These are phyloP conservation scores for Paragorgia papillata DNA, from an alignment of 92 coral and sea anemone genomes.

Conservation along the genomic window DNA sequence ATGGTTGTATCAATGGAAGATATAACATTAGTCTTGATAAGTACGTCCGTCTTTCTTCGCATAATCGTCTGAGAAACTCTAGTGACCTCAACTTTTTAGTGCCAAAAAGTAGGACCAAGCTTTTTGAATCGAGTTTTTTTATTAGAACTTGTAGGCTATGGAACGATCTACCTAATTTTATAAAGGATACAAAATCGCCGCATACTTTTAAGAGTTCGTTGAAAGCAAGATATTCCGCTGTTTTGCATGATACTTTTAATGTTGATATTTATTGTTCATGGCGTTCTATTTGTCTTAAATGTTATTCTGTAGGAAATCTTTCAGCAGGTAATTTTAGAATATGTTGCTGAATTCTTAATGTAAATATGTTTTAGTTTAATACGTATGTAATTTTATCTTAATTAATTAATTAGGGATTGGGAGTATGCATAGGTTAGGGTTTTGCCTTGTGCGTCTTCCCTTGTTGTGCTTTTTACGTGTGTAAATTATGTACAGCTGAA, in stretches of 20 bases:
- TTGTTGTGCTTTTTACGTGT: too few species aligned
- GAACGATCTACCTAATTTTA: constrained; percentile 10
- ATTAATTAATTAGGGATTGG: too few species aligned
- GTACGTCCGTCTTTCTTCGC: constrained; percentile 20
- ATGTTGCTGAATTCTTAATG: background rate
- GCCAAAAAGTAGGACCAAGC: constrained; percentile 3
- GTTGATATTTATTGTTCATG: background rate
- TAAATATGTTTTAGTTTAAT: too few species aligned
- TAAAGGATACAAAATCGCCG: background rate
- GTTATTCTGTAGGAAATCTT: background rate
- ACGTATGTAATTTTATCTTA: too few species aligned
- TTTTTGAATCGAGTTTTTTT: constrained; percentile 1
- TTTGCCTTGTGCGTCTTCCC: too few species aligned
- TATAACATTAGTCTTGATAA: constrained; percentile 8
- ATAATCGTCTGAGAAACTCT: constrained; percentile 6
- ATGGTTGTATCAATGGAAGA: constrained; percentile 33
- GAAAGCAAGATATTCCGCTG: background rate
- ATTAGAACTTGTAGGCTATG: constrained; percentile 29
- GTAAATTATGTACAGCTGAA: too few species aligned
- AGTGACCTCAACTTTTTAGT: constrained; percentile 15
- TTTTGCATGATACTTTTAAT: background rate
- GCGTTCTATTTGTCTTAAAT: background rate
- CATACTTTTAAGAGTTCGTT: background rate
- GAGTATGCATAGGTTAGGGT: too few species aligned
- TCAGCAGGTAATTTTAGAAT: background rate